These are phyloP conservation scores for Leptobrachium ailaonicum DNA, from an alignment of 2,113 vertebrate genomes.

Conservation along the genomic window DNA sequence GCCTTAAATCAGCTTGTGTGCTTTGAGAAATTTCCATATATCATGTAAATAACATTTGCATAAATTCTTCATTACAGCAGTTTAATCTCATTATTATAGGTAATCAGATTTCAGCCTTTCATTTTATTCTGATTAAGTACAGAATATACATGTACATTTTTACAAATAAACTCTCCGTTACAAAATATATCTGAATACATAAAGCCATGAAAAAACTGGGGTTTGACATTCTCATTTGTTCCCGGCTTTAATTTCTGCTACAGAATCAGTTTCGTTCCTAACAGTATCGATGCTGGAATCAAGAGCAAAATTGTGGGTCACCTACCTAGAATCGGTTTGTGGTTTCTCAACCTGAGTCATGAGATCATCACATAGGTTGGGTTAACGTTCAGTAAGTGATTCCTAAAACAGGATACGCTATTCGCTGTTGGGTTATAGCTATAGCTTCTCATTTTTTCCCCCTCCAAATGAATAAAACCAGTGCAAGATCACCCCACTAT, in stretches of 20 bases:
- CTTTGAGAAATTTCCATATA: conserved; percentile 47
- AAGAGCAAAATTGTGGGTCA: too few relatives aligned
- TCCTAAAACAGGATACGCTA: too few relatives aligned
- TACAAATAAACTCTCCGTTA: conserved; percentile 44
- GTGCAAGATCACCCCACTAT: too few relatives aligned
- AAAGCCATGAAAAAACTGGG: not conserved
- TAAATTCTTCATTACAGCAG: conserved; percentile 49
- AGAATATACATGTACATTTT: conserved; percentile 48
- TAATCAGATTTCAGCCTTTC: conserved; percentile 50
- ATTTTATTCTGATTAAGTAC: conserved; percentile 49
- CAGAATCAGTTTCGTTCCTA: not conserved
- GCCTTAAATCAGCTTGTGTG: conserved; percentile 44
- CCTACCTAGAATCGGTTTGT: too few relatives aligned
- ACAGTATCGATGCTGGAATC: too few relatives aligned
- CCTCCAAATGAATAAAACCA: too few relatives aligned
- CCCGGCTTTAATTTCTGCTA: not conserved
- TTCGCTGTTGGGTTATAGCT: too few relatives aligned
- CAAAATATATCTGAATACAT: conserved; percentile 36
- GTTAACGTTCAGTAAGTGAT: too few relatives aligned
- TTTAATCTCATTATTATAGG: conserved; percentile 51
- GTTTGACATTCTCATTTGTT: not conserved
- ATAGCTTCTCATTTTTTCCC: too few relatives aligned
- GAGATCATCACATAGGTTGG: too few relatives aligned
- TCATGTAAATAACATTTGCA: conserved; percentile 51
- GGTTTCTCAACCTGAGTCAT: too few relatives aligned